Conservation (phyloP, 2,797 vertebrate species). For the Phyllotis vaccarum region DNA sequence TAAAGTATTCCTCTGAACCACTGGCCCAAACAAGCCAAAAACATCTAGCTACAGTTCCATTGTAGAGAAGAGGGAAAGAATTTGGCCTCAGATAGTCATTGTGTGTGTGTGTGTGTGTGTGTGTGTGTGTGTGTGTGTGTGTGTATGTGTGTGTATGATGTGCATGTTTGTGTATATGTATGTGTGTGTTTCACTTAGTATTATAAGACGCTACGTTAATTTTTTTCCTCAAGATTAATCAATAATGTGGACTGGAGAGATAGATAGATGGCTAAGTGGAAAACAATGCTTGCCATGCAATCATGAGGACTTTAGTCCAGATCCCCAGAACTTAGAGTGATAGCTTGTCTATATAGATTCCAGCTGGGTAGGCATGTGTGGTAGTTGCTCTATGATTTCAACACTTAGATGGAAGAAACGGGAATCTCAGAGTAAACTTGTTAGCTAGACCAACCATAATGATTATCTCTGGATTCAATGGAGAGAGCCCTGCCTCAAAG, state of each 20-base stretch:
- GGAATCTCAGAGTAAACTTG: not conserved
- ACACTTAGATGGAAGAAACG: not conserved
- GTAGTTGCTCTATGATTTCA: not conserved
- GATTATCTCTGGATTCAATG: not conserved
- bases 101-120: not conserved
- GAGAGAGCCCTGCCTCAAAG: not conserved
- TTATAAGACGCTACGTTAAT: not conserved
- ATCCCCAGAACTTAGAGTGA: not conserved
- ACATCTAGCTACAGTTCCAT: too few species aligned
- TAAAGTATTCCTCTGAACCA: too few species aligned
- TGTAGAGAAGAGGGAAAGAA: not conserved
- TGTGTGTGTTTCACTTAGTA: not conserved
- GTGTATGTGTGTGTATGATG: not conserved
- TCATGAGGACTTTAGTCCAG: too few species aligned
- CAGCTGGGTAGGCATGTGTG: not conserved
- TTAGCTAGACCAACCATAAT: not conserved
- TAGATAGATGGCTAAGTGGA: not conserved
- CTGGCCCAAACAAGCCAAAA: too few species aligned
- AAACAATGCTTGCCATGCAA: not conserved
- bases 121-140: not conserved
- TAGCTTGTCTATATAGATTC: not conserved
- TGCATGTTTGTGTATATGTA: too few species aligned
- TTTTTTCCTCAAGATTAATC: not conserved
- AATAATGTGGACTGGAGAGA: not conserved
- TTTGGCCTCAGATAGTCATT: not conserved